Evolutionary conservation across 2,113 vertebrate species (phyloP).

Genomic region (Hydropotes inermis): DNA sequence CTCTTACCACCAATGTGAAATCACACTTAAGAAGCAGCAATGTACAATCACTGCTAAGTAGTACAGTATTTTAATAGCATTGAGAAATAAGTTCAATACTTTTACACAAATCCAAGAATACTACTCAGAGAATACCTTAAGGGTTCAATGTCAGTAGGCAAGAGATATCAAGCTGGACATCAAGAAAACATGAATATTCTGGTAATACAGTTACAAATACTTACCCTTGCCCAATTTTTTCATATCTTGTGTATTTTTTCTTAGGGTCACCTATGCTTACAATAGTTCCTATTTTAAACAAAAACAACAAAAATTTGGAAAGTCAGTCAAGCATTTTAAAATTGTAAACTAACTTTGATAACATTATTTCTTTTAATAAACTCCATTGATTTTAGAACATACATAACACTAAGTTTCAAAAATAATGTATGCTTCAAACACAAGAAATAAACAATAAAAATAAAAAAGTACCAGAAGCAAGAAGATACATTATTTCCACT

Average conservation of each 20-base stretch:
- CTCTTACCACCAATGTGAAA: neutral
- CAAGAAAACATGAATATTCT: neutral
- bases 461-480: neutral
- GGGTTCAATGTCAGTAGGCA: neutral
- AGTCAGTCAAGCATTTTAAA: slow-evolving; percentile 25
- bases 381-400: neutral
- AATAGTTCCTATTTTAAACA: slow-evolving; percentile 83
- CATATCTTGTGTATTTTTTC: slow-evolving; percentile 89
- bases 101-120: neutral
- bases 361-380: slow-evolving; percentile 25
- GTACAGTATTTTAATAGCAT: neutral
- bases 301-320: slow-evolving; percentile 45
- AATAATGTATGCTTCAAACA: slow-evolving; percentile 27
- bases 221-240: slow-evolving; percentile 89
- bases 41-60: neutral
- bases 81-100: neutral
- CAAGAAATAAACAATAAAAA: neutral
- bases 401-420: neutral
- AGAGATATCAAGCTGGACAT: neutral
- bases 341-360: neutral
- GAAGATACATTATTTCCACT: neutral
- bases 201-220: slow-evolving; percentile 59
- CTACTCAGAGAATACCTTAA: neutral
- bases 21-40: neutral
- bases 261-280: slow-evolving; percentile 90